Evolutionary conservation across 2,797 vertebrate species (phyloP), one percentile per base, ranked within the genome.

Genomic region (Poecilia wingei): DNA sequence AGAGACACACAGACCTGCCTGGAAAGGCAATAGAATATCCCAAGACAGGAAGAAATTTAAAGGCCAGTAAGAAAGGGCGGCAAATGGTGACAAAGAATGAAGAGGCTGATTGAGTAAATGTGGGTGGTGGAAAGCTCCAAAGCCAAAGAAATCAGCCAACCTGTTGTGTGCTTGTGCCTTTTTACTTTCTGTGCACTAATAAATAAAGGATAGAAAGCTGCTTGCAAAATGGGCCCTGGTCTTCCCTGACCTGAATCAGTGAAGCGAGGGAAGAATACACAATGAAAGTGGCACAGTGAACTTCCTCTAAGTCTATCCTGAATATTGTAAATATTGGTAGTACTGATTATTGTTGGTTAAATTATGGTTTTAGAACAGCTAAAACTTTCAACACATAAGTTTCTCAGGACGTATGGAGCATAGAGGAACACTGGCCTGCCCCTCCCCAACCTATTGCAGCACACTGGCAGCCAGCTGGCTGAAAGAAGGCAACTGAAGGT

Each of bases 101-200:
- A 73, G 22, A 80, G 70, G 66, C n/a, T 70, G 79, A 75, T 68
- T 31, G 80, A 83, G 57, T 81, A 77, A 76, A 72, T 6, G 39
- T 74, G 72, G 76, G 28, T n/a, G 31, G 51, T 28, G 74, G 47
- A 66, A n/a, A 57, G 72, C 74, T 39, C 72, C 79, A 80, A 81
- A 80, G 82, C 59, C 43, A 13, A 85, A 86, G 82, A 84, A 91
- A 93, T 90, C 88, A 86, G 53, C 79, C 53, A n/a, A 36, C 13
- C 20, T 20, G 59, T 16, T 51, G 4, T 78, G 74, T 78, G 7
- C 8, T 78, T 46, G 53, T 53, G 75, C 79, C 77, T 70, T 69
- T 53, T 28, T 12, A 70, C 39, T 47, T 68, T 68, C 73, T 31
- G 41, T 45, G 79, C 61, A 47, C 57, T 59, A 28, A 76, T 80